Evolutionary conservation across 2,888 invertebrate genomes (phyloP), one percentile per base, ranked within the genome.

Genomic region (Apodemia zela): DNA sequence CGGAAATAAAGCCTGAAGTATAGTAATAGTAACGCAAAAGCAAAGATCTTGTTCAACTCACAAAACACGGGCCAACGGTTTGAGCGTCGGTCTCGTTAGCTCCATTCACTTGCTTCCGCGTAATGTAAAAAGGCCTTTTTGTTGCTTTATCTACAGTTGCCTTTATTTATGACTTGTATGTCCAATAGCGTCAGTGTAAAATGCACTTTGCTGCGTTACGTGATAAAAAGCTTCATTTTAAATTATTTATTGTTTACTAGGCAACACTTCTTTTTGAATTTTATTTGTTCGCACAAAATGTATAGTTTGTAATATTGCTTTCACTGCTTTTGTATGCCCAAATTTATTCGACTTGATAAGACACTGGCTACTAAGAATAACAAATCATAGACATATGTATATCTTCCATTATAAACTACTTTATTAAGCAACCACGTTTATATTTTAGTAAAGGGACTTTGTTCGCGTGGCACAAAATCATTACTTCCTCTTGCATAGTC

Each of bases 41-140:
- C 67, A 68, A 68, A 72, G 74, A 73, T 76, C 72, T 73, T 66
- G 70, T 69, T 71, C 68, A 45, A 60, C 71, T 67, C 70, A 73
- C 78, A 77, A 78, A 80, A 79, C 75, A 73, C 72, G 69, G 71
- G 69, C 74, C 75, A 75, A 74, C 77, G 71, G 76, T 67, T 72
- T 73, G 74, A 75, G 69, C 74, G 73, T 73, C 76, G 73, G 74
- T 77, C 84, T 87, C 85, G 85, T 87, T 87, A 86, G 81, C 67
- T 74, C 78, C 78, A 87, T 87, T 85, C 82, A 71, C 69, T 70
- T 68, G 72, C 71, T 72, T 71, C 74, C 69, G 69, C 69, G 73
- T 75, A 78, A 77, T 77, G 78, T 76, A 77, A 71, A 76, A 76
- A 77, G 68, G 69, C 69, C 73, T 78, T 80, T 79, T 78, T 77